Percentiles rank a stretch among this genome's conserved stretches.
Conservation (phyloP, 1,140 invertebrate genomes). For the Platyscapa corneri region DNA sequence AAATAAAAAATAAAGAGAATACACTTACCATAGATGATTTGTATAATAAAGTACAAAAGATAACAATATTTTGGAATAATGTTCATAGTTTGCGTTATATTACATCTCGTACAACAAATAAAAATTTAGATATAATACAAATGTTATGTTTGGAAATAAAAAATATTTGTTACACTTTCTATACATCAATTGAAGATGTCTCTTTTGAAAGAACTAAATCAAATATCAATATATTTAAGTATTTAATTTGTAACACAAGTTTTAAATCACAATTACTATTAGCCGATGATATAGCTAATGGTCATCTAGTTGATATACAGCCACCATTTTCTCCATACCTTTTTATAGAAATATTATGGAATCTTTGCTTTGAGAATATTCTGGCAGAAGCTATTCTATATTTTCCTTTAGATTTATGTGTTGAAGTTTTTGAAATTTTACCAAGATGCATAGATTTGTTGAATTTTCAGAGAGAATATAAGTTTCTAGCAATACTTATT, state of each 20-base stretch:
- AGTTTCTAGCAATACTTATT: slow-evolving; percentile 55
- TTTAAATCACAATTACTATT: slow-evolving; percentile 63
- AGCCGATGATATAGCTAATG: slow-evolving; percentile 59
- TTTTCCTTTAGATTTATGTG: slow-evolving; percentile 65
- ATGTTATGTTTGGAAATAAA: slow-evolving; percentile 56
- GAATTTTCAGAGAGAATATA: slow-evolving; percentile 57
- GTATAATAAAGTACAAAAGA: slow-evolving; percentile 62
- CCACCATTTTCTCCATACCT: slow-evolving; percentile 68
- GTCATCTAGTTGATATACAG: slow-evolving; percentile 65
- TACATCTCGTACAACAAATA: slow-evolving; percentile 60
- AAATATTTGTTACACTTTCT: slow-evolving; percentile 50
- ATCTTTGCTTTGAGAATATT: slow-evolving; percentile 63
- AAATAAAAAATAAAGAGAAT: not conserved
- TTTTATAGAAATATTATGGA: slow-evolving; percentile 66
- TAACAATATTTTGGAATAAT: slow-evolving; percentile 55
- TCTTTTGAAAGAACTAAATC: slow-evolving; percentile 44
- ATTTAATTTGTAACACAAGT: slow-evolving; percentile 66
- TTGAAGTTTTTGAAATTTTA: slow-evolving; percentile 62
- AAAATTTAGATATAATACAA: slow-evolving; percentile 59
- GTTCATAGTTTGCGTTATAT: slow-evolving; percentile 58
- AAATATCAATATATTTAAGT: slow-evolving; percentile 60
- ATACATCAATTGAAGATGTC: slow-evolving; percentile 46
- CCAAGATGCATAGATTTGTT: slow-evolving; percentile 60
- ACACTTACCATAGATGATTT: slow-evolving; percentile 53
- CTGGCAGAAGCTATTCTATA: slow-evolving; percentile 62